phyloP scores from a whole-genome alignment of 2,888 invertebrate genomes.

The Graphium colonna region DNA sequence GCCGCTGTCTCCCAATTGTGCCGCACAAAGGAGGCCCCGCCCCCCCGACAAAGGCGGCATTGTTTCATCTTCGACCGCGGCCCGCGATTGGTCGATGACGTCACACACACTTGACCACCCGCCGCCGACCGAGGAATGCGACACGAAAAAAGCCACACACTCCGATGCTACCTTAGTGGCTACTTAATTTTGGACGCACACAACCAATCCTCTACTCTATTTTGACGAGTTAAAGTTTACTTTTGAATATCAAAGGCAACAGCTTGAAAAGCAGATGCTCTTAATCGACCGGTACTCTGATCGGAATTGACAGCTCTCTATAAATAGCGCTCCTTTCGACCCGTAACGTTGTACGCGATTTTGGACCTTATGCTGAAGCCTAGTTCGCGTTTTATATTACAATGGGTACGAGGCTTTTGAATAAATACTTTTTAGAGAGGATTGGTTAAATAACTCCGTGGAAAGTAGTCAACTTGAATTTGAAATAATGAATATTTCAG shows the following conservation, averaged over 20 bases:
- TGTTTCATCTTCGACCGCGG: conserved; percentile 63
- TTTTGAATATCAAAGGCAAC: conserved; percentile 6
- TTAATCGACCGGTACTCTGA: conserved; percentile 52
- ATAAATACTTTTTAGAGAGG: not conserved
- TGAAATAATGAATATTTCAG: too few species aligned
- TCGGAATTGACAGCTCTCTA: conserved; percentile 61
- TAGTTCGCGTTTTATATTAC: not conserved
- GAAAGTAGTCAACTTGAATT: too few species aligned
- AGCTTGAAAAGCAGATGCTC: conserved; percentile 45
- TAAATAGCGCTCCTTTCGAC: conserved; percentile 33
- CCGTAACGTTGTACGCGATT: not conserved
- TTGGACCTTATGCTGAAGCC: conserved; percentile 7
- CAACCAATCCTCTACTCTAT: conserved; percentile 28
- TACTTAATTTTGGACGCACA: conserved; percentile 32
- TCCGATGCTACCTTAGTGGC: conserved; percentile 37
- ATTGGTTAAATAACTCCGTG: too few species aligned
- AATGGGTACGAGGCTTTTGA: not conserved
- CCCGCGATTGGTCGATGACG: conserved; percentile 54
- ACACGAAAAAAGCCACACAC: conserved; percentile 37
- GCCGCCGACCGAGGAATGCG: conserved; percentile 52
- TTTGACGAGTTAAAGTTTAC: not conserved
- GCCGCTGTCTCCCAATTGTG: conserved; percentile 72
- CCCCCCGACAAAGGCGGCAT: conserved; percentile 62
- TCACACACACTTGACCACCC: conserved; percentile 50
- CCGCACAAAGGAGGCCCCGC: conserved; percentile 65